phyloP scores from a whole-genome alignment of 2,113 vertebrate species.

The Desmodus rotundus region DNA sequence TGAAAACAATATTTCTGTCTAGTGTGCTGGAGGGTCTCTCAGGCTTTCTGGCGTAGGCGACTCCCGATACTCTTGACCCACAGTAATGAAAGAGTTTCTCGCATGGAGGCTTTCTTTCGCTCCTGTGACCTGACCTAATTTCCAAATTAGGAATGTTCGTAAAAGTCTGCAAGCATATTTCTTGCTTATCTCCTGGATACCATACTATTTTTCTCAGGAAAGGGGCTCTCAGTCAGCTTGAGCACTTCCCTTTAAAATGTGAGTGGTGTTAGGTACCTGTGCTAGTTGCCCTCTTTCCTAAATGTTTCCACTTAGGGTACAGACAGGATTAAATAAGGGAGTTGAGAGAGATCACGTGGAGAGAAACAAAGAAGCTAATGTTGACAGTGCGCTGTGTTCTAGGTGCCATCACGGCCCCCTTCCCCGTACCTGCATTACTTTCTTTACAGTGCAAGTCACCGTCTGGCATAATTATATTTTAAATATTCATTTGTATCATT shows the following conservation, averaged over 20 bases:
- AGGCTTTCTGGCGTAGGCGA: background rate
- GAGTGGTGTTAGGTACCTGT: background rate
- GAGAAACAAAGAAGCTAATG: background rate
- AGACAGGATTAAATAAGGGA: background rate
- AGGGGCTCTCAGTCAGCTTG: background rate
- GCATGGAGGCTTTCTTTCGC: background rate
- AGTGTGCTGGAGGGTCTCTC: background rate
- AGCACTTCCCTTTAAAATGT: background rate
- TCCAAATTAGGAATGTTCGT: background rate
- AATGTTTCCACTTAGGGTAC: background rate
- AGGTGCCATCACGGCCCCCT: background rate
- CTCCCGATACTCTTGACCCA: background rate
- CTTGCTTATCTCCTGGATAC: background rate
- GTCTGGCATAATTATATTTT: background rate
- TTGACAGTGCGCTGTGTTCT: background rate
- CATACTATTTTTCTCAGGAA: background rate
- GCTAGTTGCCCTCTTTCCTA: background rate
- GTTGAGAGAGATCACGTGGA: background rate
- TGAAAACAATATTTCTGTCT: background rate
- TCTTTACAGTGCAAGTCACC: background rate
- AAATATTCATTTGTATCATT: background rate
- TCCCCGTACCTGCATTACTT: background rate
- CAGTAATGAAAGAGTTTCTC: background rate
- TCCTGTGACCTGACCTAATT: background rate
- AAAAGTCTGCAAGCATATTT: background rate